Conservation (phyloP, 2,797 vertebrate genomes). For the Ctenosaura bakeri region DNA sequence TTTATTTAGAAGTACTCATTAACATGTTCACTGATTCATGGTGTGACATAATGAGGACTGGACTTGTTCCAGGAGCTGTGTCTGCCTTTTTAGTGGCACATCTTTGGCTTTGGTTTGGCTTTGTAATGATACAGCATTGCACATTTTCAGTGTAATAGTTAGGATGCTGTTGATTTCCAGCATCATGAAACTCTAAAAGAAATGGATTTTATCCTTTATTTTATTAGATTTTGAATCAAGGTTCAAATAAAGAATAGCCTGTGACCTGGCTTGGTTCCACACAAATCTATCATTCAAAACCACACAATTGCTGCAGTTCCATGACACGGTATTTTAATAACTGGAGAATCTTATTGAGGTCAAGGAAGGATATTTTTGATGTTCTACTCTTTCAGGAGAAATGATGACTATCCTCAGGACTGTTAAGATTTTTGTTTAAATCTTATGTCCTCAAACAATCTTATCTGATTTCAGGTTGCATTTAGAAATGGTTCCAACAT, state of each 20-base stretch:
- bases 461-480: neutral
- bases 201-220: too few species aligned
- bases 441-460: neutral
- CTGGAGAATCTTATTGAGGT: neutral
- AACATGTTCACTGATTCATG: neutral
- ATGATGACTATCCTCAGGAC: neutral
- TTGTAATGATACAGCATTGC: neutral
- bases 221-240: too few species aligned
- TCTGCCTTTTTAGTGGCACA: neutral
- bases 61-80: neutral
- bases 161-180: neutral
- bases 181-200: too few species aligned
- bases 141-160: neutral
- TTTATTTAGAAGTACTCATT: neutral
- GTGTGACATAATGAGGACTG: neutral
- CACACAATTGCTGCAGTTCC: too few species aligned
- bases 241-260: too few species aligned
- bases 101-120: neutral
- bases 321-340: too few species aligned
- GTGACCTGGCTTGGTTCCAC: too few species aligned
- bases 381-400: neutral
- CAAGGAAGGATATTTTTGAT: neutral
- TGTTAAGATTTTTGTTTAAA: too few species aligned
- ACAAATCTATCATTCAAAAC: too few species aligned
- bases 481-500: too few species aligned